These are phyloP conservation scores for Bostrychus sinensis DNA, from an alignment of 2,113 vertebrate species.

Conservation along the genomic window DNA sequence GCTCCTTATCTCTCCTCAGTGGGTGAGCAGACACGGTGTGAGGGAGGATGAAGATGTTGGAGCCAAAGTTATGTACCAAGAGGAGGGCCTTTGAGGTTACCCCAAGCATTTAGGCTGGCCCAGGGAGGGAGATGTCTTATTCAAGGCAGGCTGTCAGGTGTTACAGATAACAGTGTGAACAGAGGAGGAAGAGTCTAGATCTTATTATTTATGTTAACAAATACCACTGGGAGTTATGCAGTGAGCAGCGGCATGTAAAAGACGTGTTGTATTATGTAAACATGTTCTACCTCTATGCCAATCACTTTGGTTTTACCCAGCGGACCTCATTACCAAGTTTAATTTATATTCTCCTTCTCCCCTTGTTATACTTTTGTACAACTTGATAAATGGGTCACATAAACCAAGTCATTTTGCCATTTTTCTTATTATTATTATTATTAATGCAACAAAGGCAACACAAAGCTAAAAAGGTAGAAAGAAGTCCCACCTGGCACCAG, in stretches of 20 bases:
- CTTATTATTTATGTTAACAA: conserved; percentile 5
- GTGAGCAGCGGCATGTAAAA: conserved; percentile 22
- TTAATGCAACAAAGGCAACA: too few relatives aligned
- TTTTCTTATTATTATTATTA: too few relatives aligned
- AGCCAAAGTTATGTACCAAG: conserved; percentile 51
- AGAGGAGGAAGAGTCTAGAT: background rate
- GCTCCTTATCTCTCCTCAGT: conserved; percentile 49
- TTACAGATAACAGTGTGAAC: background rate
- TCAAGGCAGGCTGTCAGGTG: conserved; percentile 35
- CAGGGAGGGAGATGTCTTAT: conserved; percentile 39
- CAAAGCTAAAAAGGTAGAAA: background rate
- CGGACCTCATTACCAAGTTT: conserved; percentile 76
- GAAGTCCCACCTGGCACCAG: background rate
- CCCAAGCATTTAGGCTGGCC: conserved; percentile 54
- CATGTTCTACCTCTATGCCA: conserved; percentile 45
- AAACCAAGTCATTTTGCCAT: conserved; percentile 6
- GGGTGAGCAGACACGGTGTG: conserved; percentile 41
- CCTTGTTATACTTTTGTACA: conserved; percentile 56
- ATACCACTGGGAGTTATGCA: conserved; percentile 20
- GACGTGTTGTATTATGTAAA: conserved; percentile 34
- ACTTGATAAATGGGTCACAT: conserved; percentile 39
- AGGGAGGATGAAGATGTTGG: conserved; percentile 60
- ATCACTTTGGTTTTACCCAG: conserved; percentile 66
- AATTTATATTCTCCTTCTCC: conserved; percentile 65
- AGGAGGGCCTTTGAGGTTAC: conserved; percentile 55